Percentiles rank a stretch among this genome's conserved stretches.
These are phyloP conservation scores for Drosophila prostipennis DNA, from an alignment of 2,888 invertebrate genomes.

Conservation along the genomic window DNA sequence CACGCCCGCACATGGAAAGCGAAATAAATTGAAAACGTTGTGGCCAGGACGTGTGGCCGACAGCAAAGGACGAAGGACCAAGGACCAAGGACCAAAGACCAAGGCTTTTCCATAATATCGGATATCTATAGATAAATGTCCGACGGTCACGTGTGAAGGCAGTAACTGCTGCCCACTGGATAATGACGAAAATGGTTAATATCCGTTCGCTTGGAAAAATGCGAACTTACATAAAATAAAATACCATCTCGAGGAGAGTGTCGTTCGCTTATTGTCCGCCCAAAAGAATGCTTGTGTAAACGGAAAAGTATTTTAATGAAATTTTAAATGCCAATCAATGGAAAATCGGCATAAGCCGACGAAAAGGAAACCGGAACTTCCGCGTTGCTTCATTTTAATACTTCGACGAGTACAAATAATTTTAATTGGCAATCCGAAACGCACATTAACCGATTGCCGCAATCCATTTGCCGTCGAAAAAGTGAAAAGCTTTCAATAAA, in stretches of 20 bases:
- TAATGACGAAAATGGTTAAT: conserved; percentile 54
- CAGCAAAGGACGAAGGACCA: conserved; percentile 10
- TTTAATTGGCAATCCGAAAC: conserved; percentile 39
- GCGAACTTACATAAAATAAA: conserved; percentile 11
- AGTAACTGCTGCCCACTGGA: conserved; percentile 27
- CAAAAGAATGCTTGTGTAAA: conserved; percentile 9
- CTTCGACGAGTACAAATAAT: conserved; percentile 20
- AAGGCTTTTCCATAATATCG: conserved; percentile 11
- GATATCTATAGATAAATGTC: conserved; percentile 41
- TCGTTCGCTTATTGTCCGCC: conserved; percentile 7
- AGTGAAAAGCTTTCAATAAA: conserved; percentile 26
- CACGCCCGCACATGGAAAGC: conserved; percentile 15
- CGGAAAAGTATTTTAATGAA: conserved; percentile 47
- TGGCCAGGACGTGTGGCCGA: conserved; percentile 22
- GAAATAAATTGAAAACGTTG: conserved; percentile 45
- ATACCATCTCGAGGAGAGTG: conserved; percentile 7
- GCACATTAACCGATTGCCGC: conserved; percentile 33
- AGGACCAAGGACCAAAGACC: conserved; percentile 6
- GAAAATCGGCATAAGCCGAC: conserved; percentile 21
- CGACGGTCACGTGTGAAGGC: conserved; percentile 26
- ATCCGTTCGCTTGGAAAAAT: conserved; percentile 10
- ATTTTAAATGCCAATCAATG: conserved; percentile 41
- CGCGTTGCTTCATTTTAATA: conserved; percentile 1
- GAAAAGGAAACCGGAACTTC: conserved; percentile 3
- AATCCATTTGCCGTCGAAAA: conserved; percentile 34